Evolutionary conservation across 2,113 vertebrate species (phyloP), one percentile per base, ranked within the genome.

Genomic region (Panthera leo): DNA sequence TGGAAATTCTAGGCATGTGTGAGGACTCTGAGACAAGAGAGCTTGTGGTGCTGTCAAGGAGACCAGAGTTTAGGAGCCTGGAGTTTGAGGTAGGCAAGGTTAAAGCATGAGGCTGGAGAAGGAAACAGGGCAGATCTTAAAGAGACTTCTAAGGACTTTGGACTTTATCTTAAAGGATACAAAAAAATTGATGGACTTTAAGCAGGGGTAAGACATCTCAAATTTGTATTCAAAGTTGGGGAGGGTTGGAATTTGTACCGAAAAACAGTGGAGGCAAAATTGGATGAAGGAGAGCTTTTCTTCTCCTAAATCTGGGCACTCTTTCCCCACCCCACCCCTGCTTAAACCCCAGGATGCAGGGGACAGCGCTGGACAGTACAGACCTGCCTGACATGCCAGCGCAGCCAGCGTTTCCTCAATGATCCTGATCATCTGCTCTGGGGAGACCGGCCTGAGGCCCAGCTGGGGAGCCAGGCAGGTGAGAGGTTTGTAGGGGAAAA

Each of bases 311-410:
- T 25, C 19, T 80, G 36, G 10, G 7, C 42, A 51, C 23, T 51
- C 58, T 61, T 61, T 25, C 71, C 11, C 42, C 36, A 15, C 45
- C 13, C 73, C 42, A 61, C 36, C 45, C 27, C 29, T 51, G 25
- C 80, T 29, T 80, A 45, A 16, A 70, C 29, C 25, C 6, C 39
- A 98, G 97, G 97, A 61, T 29, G 82, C 68, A 97, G 36, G 85
- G 96, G 97, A 42, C 97, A 96, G 82, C 90, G 96, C 61, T 98
- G 98, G 98, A 98, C 98, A 36, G 97, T 98, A 7, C 95, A 98
- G 90, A 98, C 97, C 45, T 98, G 97, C 91, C 92, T 98, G 4
- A 98, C 96, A 19, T 98, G 98, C 90, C 96, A 68, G n/a, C 96
- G 85, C 61, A 98, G 97, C 95, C 98, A 95, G 0, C 80, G 97